phyloP scores from a whole-genome alignment of 1,140 invertebrate genomes.

The Gryon sp. region DNA sequence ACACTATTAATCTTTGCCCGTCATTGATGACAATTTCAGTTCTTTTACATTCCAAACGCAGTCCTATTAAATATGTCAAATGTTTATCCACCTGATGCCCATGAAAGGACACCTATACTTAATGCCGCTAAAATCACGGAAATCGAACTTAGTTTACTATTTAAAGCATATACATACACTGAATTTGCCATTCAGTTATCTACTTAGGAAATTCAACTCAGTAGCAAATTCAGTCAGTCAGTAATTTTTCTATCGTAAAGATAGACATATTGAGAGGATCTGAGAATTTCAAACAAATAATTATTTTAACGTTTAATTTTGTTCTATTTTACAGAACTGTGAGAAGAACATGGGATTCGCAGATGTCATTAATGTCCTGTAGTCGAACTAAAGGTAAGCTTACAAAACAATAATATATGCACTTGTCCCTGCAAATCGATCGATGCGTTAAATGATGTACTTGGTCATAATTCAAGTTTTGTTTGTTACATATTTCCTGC shows the following conservation, averaged over 20 bases:
- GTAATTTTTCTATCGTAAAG: background rate
- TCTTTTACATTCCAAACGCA: background rate
- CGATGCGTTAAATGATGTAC: constrained; percentile 7
- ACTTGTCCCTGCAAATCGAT: background rate
- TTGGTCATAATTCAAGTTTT: background rate
- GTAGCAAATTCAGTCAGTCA: no score
- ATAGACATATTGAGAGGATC: no score
- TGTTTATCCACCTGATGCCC: background rate
- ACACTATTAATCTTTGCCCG: constrained; percentile 33
- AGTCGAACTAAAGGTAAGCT: constrained; percentile 46
- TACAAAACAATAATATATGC: constrained; percentile 11
- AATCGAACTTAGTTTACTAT: no score
- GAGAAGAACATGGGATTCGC: constrained; percentile 57
- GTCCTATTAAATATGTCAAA: background rate
- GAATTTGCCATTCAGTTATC: no score
- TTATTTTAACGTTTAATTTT: constrained; percentile 26
- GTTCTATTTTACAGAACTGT: constrained; percentile 55
- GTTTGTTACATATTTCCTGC: background rate
- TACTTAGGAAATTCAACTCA: no score
- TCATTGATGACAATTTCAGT: constrained; percentile 19
- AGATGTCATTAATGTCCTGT: constrained; percentile 55
- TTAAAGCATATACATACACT: no score
- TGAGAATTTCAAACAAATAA: no score
- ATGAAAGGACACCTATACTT: background rate
- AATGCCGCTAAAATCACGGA: no score